Base-by-base conservation (phyloP, 2,113 vertebrate genomes). In the Albula glossodonta region DNA sequence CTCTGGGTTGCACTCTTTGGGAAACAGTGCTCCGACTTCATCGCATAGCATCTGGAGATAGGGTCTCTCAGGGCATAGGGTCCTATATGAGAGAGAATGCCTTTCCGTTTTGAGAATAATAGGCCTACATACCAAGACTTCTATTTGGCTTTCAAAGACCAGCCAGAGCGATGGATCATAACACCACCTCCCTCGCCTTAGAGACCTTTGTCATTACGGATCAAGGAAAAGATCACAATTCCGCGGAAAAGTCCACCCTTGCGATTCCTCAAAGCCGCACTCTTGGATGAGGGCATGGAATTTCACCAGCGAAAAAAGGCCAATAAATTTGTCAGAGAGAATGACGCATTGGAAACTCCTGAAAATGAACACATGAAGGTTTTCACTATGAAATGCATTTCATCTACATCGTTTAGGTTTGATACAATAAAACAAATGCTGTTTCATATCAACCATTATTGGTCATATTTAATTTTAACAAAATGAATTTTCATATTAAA, bases 121-220 rank as follows among this genome's bases (percentile, higher is more conserved):
- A 74, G n/a, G 70, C 70, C n/a, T 2, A 31, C 70, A 74, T 74
- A 25, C 70, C 70, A 9, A 74, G 22, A 31, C 70, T 74, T 31
- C 22, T 11, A 10, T 74, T 74, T n/a, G 70, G 17, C 22, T 74
- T 13, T 31, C 70, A 74, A 31, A 74, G 70, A 22, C 70, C 70
- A 31, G 70, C 70, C 10, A 74, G 22, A 22, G 70, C 22, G 84
- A 60, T 56, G 74, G 3, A 41, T 53, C 11, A 10, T 78, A 79
- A 78, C 78, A 50, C 74, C 31, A 4, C 77, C 74, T n/a, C 74
- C 51, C 51, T 84, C 83, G 7, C n/a, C 12, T 48, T 57, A 17
- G n/a, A 85, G 84, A 80, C 84, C 84, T 60, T 85, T 49, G 25
- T 48, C 70, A 79, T 17, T 57, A 85, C 52, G 84, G 84, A 78